phyloP scores from a whole-genome alignment of 2,888 invertebrate genomes.

The Drosophila eohydei region DNA sequence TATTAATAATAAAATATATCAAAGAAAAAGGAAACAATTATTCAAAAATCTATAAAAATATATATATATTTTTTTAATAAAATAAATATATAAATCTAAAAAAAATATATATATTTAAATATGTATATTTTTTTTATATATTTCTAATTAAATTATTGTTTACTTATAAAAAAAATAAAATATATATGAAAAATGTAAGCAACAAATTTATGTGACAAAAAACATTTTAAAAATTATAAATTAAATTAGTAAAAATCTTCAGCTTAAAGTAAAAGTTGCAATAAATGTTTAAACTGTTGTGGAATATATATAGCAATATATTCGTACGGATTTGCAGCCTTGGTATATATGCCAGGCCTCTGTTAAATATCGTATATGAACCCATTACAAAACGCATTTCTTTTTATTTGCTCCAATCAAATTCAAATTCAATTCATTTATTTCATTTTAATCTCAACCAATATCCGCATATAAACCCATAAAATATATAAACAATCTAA shows the following conservation, averaged over 20 bases:
- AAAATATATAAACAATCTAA: conserved; percentile 26
- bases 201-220: no score
- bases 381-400: conserved; percentile 2
- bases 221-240: no score
- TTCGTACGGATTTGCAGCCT: neutral
- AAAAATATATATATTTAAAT: no score
- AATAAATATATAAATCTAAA: no score
- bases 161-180: no score
- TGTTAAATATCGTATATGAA: neutral
- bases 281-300: neutral
- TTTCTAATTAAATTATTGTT: no score
- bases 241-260: no score
- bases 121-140: no score
- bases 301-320: neutral
- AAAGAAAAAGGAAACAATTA: no score
- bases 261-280: neutral
- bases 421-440: conserved; percentile 52
- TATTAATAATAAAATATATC: no score
- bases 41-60: no score
- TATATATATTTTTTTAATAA: no score
- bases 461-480: conserved; percentile 35
- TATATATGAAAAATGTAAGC: neutral
- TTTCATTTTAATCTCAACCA: conserved; percentile 61
- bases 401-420: conserved; percentile 48
- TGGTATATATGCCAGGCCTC: neutral